Percentiles rank a stretch among this genome's conserved stretches.
Conservation (phyloP, 1,140 invertebrate species). For the Penaeus vannamei region DNA sequence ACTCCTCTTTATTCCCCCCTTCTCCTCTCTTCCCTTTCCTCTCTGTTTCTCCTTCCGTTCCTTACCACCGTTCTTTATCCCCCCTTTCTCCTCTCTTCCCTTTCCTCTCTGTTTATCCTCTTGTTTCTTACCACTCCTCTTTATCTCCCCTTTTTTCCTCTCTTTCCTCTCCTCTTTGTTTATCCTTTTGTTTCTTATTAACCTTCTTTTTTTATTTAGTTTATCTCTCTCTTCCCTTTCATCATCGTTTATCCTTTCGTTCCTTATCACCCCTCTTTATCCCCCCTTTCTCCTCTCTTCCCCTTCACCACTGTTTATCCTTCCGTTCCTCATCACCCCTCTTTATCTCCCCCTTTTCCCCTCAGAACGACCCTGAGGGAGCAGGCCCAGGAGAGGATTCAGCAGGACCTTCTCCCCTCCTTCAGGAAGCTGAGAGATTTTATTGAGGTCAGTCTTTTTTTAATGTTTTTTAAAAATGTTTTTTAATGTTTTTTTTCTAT, state of each 20-base stretch:
- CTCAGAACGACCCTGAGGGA: conserved; percentile 31
- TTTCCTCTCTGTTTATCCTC: too few species aligned
- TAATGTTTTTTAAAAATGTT: too few species aligned
- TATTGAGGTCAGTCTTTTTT: background rate
- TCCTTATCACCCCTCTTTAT: too few species aligned
- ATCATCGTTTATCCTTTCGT: too few species aligned
- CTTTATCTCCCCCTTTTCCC: background rate
- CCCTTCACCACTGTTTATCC: background rate
- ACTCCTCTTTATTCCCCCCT: too few species aligned
- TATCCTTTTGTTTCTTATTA: background rate
- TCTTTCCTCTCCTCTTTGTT: background rate
- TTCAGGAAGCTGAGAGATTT: background rate
- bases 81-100: too few species aligned
- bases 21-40: background rate
- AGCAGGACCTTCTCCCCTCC: conserved; percentile 48
- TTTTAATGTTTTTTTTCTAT: too few species aligned
- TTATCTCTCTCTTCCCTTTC: too few species aligned
- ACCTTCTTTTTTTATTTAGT: too few species aligned
- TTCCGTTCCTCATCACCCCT: background rate
- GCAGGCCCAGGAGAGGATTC: conserved; percentile 58
- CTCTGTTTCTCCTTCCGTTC: background rate
- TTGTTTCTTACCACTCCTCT: background rate
- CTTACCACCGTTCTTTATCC: background rate
- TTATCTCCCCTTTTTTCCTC: background rate
- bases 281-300: background rate